A percentile compares a stretch with the other conserved stretches of the same genome.
Conservation (phyloP, 2,888 invertebrate genomes). For the Luperina nickerlii region DNA sequence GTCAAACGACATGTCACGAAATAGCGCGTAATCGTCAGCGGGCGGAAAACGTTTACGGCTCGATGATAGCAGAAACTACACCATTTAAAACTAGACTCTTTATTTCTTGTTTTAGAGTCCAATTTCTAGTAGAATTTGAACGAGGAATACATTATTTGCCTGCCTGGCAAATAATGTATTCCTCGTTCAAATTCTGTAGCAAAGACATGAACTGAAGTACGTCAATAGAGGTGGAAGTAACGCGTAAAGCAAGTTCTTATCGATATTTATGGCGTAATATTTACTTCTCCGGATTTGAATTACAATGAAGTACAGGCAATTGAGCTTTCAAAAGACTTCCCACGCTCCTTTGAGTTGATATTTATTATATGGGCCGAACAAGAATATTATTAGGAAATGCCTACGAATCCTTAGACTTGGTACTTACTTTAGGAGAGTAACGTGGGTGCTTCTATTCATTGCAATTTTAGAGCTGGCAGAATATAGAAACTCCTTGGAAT, state of each 20-base stretch:
- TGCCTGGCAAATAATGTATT: constrained; percentile 20
- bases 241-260: constrained; percentile 63
- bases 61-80: constrained; percentile 12
- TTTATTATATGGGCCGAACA: constrained; percentile 61
- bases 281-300: constrained; percentile 61
- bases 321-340: constrained; percentile 67
- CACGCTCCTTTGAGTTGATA: constrained; percentile 55
- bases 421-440: constrained; percentile 40
- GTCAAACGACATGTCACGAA: constrained; percentile 64
- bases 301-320: constrained; percentile 63
- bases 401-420: constrained; percentile 52
- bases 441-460: constrained; percentile 52
- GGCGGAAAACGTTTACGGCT: constrained; percentile 45
- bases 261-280: constrained; percentile 62
- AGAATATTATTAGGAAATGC: constrained; percentile 59
- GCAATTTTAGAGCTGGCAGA: constrained; percentile 19
- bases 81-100: constrained; percentile 18
- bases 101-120: neutral
- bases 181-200: constrained; percentile 39
- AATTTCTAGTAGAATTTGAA: constrained; percentile 24
- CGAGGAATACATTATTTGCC: no score
- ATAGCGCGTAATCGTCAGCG: constrained; percentile 45
- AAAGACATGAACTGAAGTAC: constrained; percentile 48
- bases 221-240: constrained; percentile 54
- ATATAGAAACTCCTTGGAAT: constrained; percentile 29